These are phyloP conservation scores for Agapornis roseicollis DNA, from an alignment of 2,113 vertebrate genomes.

Conservation along the genomic window DNA sequence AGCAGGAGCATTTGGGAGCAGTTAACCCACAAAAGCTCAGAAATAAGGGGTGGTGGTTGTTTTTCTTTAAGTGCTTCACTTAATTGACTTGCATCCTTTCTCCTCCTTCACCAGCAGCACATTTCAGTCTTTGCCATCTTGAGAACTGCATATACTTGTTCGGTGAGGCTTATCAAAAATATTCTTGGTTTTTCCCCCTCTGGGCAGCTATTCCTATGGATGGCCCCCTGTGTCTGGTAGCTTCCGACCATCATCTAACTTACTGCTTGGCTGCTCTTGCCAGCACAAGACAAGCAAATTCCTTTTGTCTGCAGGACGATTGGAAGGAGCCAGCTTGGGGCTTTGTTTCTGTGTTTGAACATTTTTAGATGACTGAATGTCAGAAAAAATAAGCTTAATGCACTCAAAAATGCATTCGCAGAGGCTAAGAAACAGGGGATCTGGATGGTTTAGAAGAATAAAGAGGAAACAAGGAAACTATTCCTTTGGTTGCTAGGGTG, in stretches of 20 bases:
- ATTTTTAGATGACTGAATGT: neutral
- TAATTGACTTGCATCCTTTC: neutral
- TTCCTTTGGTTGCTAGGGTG: conserved; percentile 20
- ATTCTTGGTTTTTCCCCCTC: neutral
- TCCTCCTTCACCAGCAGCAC: neutral
- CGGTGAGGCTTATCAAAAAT: neutral
- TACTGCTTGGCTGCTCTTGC: neutral
- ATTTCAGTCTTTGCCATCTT: neutral
- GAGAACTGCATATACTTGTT: neutral
- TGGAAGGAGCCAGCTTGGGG: neutral
- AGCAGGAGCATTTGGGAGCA: neutral
- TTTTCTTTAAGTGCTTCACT: neutral
- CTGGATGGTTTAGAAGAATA: neutral
- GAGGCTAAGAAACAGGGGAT: neutral
- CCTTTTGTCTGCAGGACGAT: conserved; percentile 21
- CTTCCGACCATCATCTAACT: neutral
- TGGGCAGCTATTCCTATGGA: neutral
- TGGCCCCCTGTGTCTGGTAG: neutral
- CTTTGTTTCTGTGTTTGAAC: conserved; percentile 12
- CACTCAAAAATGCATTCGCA: neutral
- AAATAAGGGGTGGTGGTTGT: neutral
- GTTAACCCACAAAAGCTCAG: neutral
- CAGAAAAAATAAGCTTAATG: neutral
- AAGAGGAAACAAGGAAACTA: neutral
- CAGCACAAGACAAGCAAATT: neutral